These are phyloP conservation scores for Zaprionus nigranus DNA, from an alignment of 1,140 invertebrate species.

Conservation along the genomic window DNA sequence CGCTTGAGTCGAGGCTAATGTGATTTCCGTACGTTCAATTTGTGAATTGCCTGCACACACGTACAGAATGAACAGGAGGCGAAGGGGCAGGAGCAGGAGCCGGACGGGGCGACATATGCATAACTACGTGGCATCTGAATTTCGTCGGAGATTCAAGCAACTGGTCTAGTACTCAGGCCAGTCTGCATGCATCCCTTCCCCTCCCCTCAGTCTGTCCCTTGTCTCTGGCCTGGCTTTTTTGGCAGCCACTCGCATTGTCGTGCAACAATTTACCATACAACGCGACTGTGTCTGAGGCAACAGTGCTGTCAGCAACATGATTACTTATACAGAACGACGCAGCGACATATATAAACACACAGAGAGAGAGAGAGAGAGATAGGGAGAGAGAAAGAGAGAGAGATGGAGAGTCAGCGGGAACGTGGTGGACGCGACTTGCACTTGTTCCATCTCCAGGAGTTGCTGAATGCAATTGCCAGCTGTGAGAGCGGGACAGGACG, in stretches of 20 bases:
- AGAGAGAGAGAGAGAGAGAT: slow-evolving; percentile 26
- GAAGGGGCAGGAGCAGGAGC: neutral
- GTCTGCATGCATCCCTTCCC: neutral
- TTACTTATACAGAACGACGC: slow-evolving; percentile 64
- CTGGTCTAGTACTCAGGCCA: neutral
- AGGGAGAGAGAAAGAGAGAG: slow-evolving; percentile 28
- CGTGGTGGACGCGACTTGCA: slow-evolving; percentile 37
- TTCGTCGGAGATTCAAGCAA: slow-evolving; percentile 42
- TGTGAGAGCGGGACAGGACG: slow-evolving; percentile 23
- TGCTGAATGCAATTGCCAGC: slow-evolving; percentile 57
- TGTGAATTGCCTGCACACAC: slow-evolving; percentile 73
- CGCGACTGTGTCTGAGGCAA: slow-evolving; percentile 52
- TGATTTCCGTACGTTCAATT: slow-evolving; percentile 80
- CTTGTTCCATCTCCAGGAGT: slow-evolving; percentile 38
- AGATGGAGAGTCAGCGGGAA: neutral
- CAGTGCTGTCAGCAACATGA: slow-evolving; percentile 80
- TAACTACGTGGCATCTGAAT: slow-evolving; percentile 78
- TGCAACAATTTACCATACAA: slow-evolving; percentile 80
- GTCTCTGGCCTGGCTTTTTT: slow-evolving; percentile 47
- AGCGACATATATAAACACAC: slow-evolving; percentile 12
- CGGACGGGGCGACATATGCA: slow-evolving; percentile 64
- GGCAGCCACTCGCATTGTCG: slow-evolving; percentile 66
- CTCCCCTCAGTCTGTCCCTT: neutral
- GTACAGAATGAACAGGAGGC: slow-evolving; percentile 30
- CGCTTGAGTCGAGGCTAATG: slow-evolving; percentile 63